Base-by-base conservation (phyloP, 2,113 vertebrate species). In the Lagenorhynchus albirostris region DNA sequence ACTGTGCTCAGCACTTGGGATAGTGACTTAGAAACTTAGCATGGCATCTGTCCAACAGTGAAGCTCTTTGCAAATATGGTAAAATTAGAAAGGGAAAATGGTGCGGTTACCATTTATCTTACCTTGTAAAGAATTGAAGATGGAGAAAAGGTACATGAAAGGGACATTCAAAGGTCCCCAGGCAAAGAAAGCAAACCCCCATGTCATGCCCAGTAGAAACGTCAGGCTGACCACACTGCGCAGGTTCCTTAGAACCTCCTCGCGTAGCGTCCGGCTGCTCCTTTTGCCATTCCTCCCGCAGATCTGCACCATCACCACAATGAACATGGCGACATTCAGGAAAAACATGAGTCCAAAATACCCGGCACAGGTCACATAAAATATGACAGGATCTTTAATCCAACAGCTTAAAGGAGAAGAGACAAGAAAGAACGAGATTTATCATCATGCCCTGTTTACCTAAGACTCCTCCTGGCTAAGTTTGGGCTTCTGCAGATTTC, bases 61-160 rank as follows among this genome's bases (percentile, higher is more conserved):
- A 86, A 94, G 73, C 21, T 77, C 6, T 38, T 23, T 7, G 18
- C 3, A 89, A 68, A 87, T 26, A 55, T 0, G 29, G 38, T 58
- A 67, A 50, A 36, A 0, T 36, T 68, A 70, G 58, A 80, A 67
- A 77, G 41, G 4, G 26, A 36, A 77, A 55, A 84, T 14, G 47
- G 58, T 4, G 65, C 11, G 18, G 83, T 44, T 89, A 21, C 73
- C 74, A 70, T 76, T 76, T 58, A n/a, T 58, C 98, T 76, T 98
- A 99, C 99, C 99, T 99, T 99, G 99, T 95, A 99, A 98, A 0
- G 99, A 99, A 98, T 99, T 99, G 98, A 99, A 99, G 99, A 99
- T 99, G 98, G 99, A 98, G 97, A 99, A 99, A 63, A 99, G 99
- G 98, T 99, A 99, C 96, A 99, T 98, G 98, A 99, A 99, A 86